A percentile compares a stretch with the other conserved stretches of the same genome.
These are phyloP conservation scores for Spea multiplicata DNA, from an alignment of 2,113 vertebrate species.

Conservation along the genomic window DNA sequence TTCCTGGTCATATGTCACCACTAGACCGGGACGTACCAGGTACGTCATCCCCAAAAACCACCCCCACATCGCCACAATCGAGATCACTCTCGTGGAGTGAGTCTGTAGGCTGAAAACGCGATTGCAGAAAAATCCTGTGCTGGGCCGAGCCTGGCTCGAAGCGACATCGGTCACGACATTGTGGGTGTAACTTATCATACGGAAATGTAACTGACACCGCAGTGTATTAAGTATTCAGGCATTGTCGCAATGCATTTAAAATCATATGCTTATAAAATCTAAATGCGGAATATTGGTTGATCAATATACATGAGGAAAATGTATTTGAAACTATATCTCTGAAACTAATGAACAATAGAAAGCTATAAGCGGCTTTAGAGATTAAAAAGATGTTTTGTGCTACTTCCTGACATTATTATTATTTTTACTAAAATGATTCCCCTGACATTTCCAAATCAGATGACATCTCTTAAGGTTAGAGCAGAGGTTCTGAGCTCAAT, in stretches of 20 bases:
- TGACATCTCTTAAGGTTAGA: constrained; percentile 30
- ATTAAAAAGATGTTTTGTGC: constrained; percentile 13
- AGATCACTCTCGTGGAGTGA: too few relatives aligned
- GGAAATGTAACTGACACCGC: constrained; percentile 32
- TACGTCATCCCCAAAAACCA: too few relatives aligned
- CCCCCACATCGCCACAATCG: too few relatives aligned
- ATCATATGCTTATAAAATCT: constrained; percentile 21
- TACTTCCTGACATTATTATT: constrained; percentile 21
- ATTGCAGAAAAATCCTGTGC: too few relatives aligned
- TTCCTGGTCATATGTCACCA: too few relatives aligned
- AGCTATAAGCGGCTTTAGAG: constrained; percentile 17
- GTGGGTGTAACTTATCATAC: constrained; percentile 27
- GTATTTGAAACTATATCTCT: constrained; percentile 28
- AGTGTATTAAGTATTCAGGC: constrained; percentile 20
- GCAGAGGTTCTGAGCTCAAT: constrained; percentile 34
- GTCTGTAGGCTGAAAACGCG: too few relatives aligned
- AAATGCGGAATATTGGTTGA: constrained; percentile 18
- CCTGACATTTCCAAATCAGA: constrained; percentile 27
- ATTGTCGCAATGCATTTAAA: constrained; percentile 21
- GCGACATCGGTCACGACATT: too few relatives aligned
- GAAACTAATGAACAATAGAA: constrained; percentile 33
- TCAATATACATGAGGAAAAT: constrained; percentile 26
- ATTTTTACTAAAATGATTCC: constrained; percentile 17
- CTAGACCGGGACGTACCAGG: too few relatives aligned
- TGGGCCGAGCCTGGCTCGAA: too few relatives aligned